Evolutionary conservation across 2,888 invertebrate species (phyloP).

Genomic region (Tortricodes alternella): DNA sequence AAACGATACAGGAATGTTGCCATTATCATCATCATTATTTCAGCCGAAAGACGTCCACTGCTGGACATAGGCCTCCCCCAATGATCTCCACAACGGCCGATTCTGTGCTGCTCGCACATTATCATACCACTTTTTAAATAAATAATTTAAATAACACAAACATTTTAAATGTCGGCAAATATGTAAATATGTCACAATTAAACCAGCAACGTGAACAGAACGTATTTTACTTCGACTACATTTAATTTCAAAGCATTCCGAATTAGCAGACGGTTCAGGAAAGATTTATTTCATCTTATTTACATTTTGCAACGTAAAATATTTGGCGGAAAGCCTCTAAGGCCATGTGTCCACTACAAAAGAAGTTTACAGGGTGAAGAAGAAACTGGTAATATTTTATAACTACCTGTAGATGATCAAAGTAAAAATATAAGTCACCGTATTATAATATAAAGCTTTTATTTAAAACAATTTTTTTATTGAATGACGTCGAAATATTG

Average conservation of each 20-base stretch:
- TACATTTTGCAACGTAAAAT: conserved; percentile 41
- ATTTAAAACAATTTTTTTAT: too few relatives aligned
- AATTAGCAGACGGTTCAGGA: conserved; percentile 62
- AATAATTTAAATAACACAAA: not conserved
- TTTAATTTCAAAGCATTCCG: conserved; percentile 44
- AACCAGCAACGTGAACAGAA: conserved; percentile 16
- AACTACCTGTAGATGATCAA: too few relatives aligned
- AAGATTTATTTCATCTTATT: conserved; percentile 60
- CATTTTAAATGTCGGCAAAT: conserved; percentile 13
- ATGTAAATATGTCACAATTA: conserved; percentile 21
- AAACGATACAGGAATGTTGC: too few relatives aligned
- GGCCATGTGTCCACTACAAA: conserved; percentile 16
- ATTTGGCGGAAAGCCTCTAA: conserved; percentile 25
- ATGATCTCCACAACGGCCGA: too few relatives aligned
- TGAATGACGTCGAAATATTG: too few relatives aligned
- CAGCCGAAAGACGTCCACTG: too few relatives aligned
- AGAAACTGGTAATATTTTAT: too few relatives aligned
- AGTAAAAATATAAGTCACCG: too few relatives aligned
- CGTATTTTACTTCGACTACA: conserved; percentile 38
- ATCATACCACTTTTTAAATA: not conserved
- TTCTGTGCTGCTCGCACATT: too few relatives aligned
- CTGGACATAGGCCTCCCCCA: too few relatives aligned
- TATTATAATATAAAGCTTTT: too few relatives aligned
- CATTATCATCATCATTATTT: not conserved
- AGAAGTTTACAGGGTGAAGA: too few relatives aligned